Percentiles rank a stretch among this genome's conserved stretches.
phyloP scores from a whole-genome alignment of 2,888 invertebrate species.

The Mythimna albipuncta region DNA sequence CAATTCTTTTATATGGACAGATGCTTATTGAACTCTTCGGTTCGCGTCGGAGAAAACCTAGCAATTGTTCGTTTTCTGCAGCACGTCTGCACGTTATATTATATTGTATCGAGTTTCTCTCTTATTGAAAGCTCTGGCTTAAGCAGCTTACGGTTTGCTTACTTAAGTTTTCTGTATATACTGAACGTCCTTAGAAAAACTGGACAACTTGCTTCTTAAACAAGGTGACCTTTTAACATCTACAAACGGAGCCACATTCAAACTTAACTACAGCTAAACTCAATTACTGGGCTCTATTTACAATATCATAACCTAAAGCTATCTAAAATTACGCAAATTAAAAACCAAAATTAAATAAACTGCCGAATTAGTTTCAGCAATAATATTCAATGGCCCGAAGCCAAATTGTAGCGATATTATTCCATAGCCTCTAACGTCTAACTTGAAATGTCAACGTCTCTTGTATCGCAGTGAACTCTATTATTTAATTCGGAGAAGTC shows the following conservation, averaged over 20 bases:
- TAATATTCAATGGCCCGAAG: conserved; percentile 26
- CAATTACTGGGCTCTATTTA: conserved; percentile 1
- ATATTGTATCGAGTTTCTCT: conserved; percentile 21
- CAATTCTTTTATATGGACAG: conserved; percentile 29
- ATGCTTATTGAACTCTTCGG: conserved; percentile 16
- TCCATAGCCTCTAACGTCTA: conserved; percentile 2
- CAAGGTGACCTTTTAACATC: neutral
- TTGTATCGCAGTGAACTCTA: conserved; percentile 21
- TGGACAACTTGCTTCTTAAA: neutral
- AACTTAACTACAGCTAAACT: neutral
- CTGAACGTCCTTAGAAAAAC: neutral
- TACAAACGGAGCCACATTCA: neutral
- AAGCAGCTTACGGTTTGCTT: conserved; percentile 3
- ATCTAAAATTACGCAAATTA: neutral
- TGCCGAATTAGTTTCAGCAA: conserved; percentile 15
- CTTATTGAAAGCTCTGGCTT: conserved; percentile 8
- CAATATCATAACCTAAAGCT: neutral
- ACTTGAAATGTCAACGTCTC: conserved; percentile 25
- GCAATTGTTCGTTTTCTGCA: conserved; percentile 24
- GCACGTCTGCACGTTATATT: conserved; percentile 11
- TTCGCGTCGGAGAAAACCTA: conserved; percentile 21
- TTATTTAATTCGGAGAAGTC: conserved; percentile 16
- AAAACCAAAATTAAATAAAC: conserved; percentile 19
- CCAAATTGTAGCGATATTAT: conserved; percentile 18
- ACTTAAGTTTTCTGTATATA: neutral